These are phyloP conservation scores for Leuciscus waleckii DNA, from an alignment of 2,797 vertebrate genomes.

Conservation along the genomic window DNA sequence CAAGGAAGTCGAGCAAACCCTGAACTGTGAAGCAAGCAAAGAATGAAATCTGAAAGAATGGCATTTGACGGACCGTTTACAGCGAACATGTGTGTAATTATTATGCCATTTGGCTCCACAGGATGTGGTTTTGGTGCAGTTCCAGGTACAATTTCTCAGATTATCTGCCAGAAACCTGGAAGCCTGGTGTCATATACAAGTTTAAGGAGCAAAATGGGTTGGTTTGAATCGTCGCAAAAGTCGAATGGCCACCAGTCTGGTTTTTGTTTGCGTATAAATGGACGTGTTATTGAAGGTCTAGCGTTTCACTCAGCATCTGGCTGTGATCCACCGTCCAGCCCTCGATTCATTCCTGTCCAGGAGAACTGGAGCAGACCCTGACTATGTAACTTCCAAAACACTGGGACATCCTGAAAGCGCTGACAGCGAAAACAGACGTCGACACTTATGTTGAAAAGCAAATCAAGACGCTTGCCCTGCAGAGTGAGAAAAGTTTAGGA, in stretches of 20 bases:
- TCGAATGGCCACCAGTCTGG: slow-evolving; percentile 25
- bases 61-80: slow-evolving; percentile 1
- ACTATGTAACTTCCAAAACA: slow-evolving; percentile 44
- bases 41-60: slow-evolving; percentile 16
- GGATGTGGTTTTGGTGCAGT: slow-evolving; percentile 44
- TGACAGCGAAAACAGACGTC: slow-evolving; percentile 28
- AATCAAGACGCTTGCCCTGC: background rate
- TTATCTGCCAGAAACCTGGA: slow-evolving; percentile 3
- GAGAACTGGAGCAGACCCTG: slow-evolving; percentile 47
- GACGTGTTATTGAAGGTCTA: slow-evolving; percentile 30
- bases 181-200: background rate
- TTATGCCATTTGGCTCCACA: slow-evolving; percentile 36
- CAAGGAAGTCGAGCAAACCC: slow-evolving; percentile 4
- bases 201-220: slow-evolving; percentile 6
- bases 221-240: background rate
- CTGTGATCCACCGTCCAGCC: slow-evolving; percentile 36
- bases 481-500: slow-evolving; percentile 23
- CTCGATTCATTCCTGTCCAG: slow-evolving; percentile 17
- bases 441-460: background rate
- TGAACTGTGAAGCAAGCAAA: slow-evolving; percentile 30
- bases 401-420: slow-evolving; percentile 37
- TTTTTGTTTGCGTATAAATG: slow-evolving; percentile 34
- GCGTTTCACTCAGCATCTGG: slow-evolving; percentile 51
- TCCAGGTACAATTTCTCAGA: slow-evolving; percentile 14
- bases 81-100: slow-evolving; percentile 45